A percentile compares a stretch with the other conserved stretches of the same genome.
Evolutionary conservation across 2,113 vertebrate genomes (phyloP).

Genomic region (Vidua chalybeata): DNA sequence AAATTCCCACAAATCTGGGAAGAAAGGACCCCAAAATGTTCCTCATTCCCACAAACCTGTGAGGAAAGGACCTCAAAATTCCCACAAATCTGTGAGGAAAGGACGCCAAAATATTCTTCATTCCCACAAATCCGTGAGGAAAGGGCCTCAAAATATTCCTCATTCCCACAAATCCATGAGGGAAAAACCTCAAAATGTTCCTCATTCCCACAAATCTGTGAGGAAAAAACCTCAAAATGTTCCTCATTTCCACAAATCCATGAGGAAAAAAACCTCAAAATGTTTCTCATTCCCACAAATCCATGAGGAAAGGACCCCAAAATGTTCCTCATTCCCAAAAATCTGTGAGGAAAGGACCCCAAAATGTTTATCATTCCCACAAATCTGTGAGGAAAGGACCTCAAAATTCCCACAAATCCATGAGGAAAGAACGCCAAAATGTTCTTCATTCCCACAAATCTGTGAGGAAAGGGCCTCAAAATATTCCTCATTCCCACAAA

Average conservation of each 20-base stretch:
- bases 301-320: not conserved
- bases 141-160: too few species aligned
- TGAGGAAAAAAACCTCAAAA: not conserved
- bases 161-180: not conserved
- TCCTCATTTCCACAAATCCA: too few species aligned
- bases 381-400: too few species aligned
- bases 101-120: not conserved
- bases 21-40: too few species aligned
- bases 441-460: too few species aligned
- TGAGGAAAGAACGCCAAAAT: too few species aligned
- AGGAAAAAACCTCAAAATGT: too few species aligned
- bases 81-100: not conserved
- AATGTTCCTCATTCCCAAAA: not conserved
- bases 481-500: too few species aligned
- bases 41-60: not conserved
- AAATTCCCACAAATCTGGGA: not conserved
- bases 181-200: not conserved
- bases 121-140: not conserved
- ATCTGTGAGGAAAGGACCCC: not conserved
- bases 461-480: too few species aligned
- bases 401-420: too few species aligned
- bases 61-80: not conserved
- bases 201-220: not conserved
- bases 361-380: too few species aligned
- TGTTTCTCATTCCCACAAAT: not conserved